Conservation (phyloP, 2,113 vertebrate genomes). For the Nicator chloris region DNA sequence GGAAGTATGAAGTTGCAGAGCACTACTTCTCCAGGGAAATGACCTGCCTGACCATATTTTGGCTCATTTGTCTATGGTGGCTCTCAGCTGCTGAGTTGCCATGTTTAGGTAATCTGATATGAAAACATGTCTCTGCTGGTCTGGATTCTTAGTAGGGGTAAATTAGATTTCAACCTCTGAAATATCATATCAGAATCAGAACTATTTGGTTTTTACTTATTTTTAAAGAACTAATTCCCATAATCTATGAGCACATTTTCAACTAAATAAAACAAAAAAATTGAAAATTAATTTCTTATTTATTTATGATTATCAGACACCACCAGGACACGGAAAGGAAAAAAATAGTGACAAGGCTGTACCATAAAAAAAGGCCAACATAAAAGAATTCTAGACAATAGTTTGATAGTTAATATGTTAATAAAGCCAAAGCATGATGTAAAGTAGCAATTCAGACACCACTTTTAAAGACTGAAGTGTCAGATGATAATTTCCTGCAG, state of each 20-base stretch:
- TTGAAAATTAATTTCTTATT: background rate
- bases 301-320: background rate
- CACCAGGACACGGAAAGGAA: rapidly evolving
- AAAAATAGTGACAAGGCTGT: rapidly evolving
- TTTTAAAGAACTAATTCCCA: background rate
- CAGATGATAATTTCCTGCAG: background rate
- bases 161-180: background rate
- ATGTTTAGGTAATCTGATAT: background rate
- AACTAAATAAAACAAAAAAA: background rate
- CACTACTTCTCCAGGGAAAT: background rate
- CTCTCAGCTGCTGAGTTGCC: background rate
- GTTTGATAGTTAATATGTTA: background rate
- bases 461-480: background rate
- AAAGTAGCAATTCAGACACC: background rate
- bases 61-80: background rate
- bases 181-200: background rate
- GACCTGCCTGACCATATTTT: background rate
- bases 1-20: background rate
- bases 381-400: background rate
- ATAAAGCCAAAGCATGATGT: background rate
- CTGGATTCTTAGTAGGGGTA: background rate
- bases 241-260: background rate
- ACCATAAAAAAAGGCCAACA: background rate
- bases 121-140: background rate
- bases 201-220: background rate